Conservation (phyloP, 2,888 invertebrate genomes). For the Pocota personata region DNA sequence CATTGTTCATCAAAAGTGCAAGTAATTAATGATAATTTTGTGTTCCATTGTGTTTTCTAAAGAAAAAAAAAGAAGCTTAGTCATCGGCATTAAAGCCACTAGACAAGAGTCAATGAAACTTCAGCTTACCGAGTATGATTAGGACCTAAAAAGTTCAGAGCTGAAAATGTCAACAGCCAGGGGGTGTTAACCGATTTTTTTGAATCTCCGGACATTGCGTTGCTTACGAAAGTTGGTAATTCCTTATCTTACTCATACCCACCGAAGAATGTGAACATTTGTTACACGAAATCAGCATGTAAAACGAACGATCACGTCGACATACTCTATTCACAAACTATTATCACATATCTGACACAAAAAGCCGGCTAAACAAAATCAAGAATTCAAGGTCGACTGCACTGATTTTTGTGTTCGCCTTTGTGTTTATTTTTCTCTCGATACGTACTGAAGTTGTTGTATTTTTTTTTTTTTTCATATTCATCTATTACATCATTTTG, state of each 20-base stretch:
- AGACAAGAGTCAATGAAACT: constrained; percentile 3
- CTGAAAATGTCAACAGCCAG: background rate
- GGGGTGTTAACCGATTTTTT: constrained; percentile 24
- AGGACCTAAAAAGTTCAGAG: background rate
- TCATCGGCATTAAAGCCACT: background rate
- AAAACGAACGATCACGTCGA: constrained; percentile 9
- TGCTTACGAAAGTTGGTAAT: constrained; percentile 18
- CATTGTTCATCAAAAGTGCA: background rate
- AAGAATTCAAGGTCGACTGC: constrained; percentile 80
- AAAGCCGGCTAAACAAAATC: constrained; percentile 72
- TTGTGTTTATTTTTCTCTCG: constrained; percentile 62
- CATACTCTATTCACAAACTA: constrained; percentile 34
- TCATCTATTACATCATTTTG: constrained; percentile 64
- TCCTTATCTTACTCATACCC: background rate
- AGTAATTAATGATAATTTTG: background rate
- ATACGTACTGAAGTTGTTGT: constrained; percentile 12
- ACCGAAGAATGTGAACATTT: constrained; percentile 2
- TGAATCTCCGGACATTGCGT: background rate
- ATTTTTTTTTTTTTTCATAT: constrained; percentile 55
- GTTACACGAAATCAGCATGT: constrained; percentile 13
- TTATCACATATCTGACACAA: constrained; percentile 63
- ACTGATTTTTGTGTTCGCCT: constrained; percentile 30
- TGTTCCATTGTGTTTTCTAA: background rate
- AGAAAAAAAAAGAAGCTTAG: background rate
- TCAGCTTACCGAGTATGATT: background rate